Evolutionary conservation across 2,888 invertebrate genomes (phyloP).

Genomic region (Lottia scabra): DNA sequence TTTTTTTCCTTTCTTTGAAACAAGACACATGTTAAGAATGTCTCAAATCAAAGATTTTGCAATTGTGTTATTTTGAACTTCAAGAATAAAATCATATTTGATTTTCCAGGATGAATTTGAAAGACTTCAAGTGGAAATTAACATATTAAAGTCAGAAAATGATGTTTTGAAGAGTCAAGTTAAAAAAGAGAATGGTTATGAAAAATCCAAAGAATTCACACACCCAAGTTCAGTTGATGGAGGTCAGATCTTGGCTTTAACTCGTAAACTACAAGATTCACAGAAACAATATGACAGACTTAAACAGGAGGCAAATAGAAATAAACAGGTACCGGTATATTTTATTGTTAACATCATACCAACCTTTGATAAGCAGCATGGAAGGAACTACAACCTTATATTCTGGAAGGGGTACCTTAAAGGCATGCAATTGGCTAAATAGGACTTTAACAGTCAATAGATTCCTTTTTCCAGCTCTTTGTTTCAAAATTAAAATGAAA

Average conservation of each 20-base stretch:
- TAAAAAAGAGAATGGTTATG: conserved; percentile 25
- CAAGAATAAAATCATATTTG: background rate
- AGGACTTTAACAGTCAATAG: too few relatives aligned
- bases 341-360: background rate
- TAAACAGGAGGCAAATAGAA: conserved; percentile 49
- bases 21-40: too few relatives aligned
- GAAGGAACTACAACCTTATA: too few relatives aligned
- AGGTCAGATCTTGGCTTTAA: conserved; percentile 38
- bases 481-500: too few relatives aligned
- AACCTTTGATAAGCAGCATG: too few relatives aligned
- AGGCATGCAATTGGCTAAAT: too few relatives aligned
- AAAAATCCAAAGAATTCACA: conserved; percentile 12
- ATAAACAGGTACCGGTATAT: conserved; percentile 60
- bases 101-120: conserved; percentile 56
- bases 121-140: conserved; percentile 44
- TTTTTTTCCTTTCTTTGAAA: too few relatives aligned
- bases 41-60: too few relatives aligned
- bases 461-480: too few relatives aligned
- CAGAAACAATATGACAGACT: conserved; percentile 55
- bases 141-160: conserved; percentile 50
- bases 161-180: conserved; percentile 47
- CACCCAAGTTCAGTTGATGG: conserved; percentile 29
- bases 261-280: conserved; percentile 60
- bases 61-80: too few relatives aligned
- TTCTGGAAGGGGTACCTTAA: too few relatives aligned